Base-by-base conservation (phyloP, 23 tunicate genomes). In the Styela plicata region DNA sequence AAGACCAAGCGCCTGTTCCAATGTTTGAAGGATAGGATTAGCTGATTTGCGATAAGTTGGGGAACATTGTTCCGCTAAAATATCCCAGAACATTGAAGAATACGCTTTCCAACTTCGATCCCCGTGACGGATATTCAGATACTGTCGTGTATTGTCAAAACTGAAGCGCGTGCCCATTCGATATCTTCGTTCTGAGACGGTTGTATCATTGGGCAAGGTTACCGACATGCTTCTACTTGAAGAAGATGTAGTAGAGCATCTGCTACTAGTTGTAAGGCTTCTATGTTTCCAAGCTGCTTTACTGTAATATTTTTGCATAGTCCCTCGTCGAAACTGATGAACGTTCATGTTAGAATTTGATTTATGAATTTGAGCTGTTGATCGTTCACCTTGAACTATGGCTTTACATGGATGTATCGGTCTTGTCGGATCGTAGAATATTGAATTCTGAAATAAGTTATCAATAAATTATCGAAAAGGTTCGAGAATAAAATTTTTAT, bases 21-120 rank as follows among this genome's bases (percentile, higher is more conserved):
- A 64, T 22, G 83, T 73, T 81, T 90, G 95, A 7, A 74, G 31
- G 2, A 85, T 70, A 26, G 83, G 73, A 30, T 7, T 75, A 3
- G 86, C 95, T 2, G 86, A 13, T 10, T 53, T 61, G n/a, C 95
- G 83, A 83, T 90, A 90, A 1, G 95, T 85, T 2, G 79, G 86
- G 17, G 89, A 63, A 25, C 57, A 70, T 33, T 85, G 86, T 24
- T 64, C 89, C 3, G 74, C 63, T 13, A 76, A 79, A 13, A 80
- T 74, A 63, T 71, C 79, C 69, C 83, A 36, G 24, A 85, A 36
- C 2, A 73, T 63, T 23, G 96, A 74, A 20, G 84, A 74, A 13
- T 63, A 31, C 20, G 74, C 29, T 34, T 79, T 85, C 94, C 94
- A 89, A 53, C 79, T 82, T 5, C 13, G 7, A n/a, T n/a, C n/a